Percentiles rank a stretch among this genome's conserved stretches.
Evolutionary conservation across 2,113 vertebrate genomes (phyloP).

Genomic region (Jacana jacana): DNA sequence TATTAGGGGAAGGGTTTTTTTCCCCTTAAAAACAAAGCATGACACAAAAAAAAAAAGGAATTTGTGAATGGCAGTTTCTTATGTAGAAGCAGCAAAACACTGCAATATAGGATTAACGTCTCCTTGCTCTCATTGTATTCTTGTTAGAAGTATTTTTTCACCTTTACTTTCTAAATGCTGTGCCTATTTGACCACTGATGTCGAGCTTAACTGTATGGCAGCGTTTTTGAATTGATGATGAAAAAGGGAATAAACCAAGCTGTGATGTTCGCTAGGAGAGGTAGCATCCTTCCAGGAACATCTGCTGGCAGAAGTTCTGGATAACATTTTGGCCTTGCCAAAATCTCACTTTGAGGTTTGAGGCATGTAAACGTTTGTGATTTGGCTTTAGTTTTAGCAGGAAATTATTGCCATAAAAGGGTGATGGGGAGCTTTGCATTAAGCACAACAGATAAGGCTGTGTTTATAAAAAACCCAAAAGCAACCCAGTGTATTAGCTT

Average conservation of each 20-base stretch:
- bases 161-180: not conserved
- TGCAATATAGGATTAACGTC: not conserved
- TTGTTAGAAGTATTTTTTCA: not conserved
- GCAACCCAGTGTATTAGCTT: not conserved
- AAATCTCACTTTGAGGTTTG: not conserved
- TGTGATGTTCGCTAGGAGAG: not conserved
- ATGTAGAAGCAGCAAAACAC: not conserved
- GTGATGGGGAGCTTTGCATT: not conserved
- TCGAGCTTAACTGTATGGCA: not conserved
- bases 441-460: not conserved
- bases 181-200: not conserved
- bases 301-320: not conserved
- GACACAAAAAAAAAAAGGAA: not conserved
- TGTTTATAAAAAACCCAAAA: not conserved
- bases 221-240: not conserved
- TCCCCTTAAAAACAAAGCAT: not conserved
- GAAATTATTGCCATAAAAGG: not conserved
- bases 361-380: not conserved
- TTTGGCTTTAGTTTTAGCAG: not conserved
- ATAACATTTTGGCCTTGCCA: not conserved
- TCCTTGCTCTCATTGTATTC: not conserved
- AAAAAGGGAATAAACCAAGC: not conserved
- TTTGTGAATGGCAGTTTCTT: not conserved
- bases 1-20: not conserved
- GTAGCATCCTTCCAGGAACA: not conserved